These are phyloP conservation scores for Halocynthia aurantium DNA, from an alignment of 23 tunicate genomes.

Conservation along the genomic window DNA sequence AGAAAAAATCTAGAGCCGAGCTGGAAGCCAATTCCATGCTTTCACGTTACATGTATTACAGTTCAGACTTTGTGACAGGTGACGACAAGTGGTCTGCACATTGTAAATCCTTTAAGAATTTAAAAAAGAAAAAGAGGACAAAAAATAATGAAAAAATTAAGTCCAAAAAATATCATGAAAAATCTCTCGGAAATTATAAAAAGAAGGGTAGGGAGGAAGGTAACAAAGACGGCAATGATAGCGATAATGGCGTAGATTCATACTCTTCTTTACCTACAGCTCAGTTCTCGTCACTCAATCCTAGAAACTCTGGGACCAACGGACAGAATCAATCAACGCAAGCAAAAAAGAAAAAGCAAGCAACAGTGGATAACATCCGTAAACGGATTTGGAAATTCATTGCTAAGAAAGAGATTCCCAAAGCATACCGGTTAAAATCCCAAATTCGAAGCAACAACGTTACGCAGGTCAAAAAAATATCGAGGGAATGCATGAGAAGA, in stretches of 20 bases:
- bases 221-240: no score
- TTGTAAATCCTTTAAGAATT: slow-evolving; percentile 3
- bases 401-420: slow-evolving; percentile 75
- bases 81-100: slow-evolving; percentile 6
- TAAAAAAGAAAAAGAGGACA: neutral
- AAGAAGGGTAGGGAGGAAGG: no score
- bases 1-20: neutral
- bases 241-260: no score
- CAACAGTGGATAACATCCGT: slow-evolving; percentile 21
- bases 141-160: neutral
- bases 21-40: neutral
- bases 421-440: slow-evolving; percentile 45
- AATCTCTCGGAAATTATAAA: no score
- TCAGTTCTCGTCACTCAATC: no score
- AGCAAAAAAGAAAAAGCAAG: slow-evolving; percentile 10
- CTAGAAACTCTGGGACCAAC: no score
- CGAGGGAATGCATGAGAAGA: slow-evolving; percentile 12
- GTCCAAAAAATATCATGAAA: no score
- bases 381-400: slow-evolving; percentile 52
- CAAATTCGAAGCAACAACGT: slow-evolving; percentile 43
- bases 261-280: no score
- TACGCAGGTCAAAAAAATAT: slow-evolving; percentile 38
- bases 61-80: slow-evolving; percentile 14
- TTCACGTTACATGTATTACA: slow-evolving; percentile 6
- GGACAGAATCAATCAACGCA: neutral